Evolutionary conservation across 2,113 vertebrate species (phyloP).

Genomic region (Lichenostomus cassidix): DNA sequence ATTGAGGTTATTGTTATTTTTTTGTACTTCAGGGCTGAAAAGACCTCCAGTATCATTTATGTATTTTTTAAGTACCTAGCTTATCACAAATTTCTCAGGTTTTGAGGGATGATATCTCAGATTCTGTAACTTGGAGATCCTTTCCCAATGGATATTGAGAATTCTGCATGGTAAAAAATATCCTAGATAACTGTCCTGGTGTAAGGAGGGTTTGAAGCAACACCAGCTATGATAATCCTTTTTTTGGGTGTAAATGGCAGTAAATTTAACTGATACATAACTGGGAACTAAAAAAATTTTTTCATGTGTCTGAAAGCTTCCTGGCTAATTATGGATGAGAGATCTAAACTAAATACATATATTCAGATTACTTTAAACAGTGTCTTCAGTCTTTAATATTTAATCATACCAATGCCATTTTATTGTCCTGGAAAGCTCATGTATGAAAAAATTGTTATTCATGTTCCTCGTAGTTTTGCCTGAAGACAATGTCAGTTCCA

Average conservation of each 20-base stretch:
- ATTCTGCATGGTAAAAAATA: neutral
- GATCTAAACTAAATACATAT: neutral
- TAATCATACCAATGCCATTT: neutral
- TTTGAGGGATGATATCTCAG: neutral
- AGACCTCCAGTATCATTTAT: neutral
- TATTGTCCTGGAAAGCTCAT: neutral
- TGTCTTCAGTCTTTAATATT: neutral
- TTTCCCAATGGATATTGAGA: neutral
- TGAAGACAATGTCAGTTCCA: neutral
- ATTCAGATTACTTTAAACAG: neutral
- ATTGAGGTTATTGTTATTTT: neutral
- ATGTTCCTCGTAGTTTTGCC: neutral
- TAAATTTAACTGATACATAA: neutral
- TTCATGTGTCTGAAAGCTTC: neutral
- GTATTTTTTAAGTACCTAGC: neutral
- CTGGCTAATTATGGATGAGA: neutral
- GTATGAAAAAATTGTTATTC: neutral
- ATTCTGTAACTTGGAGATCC: neutral
- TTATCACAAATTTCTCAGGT: neutral
- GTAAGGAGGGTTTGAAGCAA: neutral
- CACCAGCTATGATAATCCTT: neutral
- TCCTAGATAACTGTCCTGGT: neutral
- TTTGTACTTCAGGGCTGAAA: neutral
- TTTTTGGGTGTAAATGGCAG: neutral
- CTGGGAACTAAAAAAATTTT: neutral